Percentiles rank a stretch among this genome's conserved stretches.
phyloP scores from a whole-genome alignment of 2,888 invertebrate species.

The Empis livida region DNA sequence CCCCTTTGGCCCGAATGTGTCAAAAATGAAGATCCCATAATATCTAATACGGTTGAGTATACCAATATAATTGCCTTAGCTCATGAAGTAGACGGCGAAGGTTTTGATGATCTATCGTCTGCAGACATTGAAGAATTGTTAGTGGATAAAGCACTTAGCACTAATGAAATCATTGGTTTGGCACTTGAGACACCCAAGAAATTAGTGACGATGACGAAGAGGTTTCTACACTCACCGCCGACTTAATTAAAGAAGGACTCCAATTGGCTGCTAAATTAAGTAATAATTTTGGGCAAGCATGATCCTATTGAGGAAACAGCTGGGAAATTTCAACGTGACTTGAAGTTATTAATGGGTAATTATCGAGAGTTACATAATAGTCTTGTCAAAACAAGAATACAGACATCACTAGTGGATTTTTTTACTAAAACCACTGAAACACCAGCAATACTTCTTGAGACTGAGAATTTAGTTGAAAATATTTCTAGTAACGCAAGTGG shows the following conservation, averaged over 20 bases:
- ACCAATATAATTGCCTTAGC: no score
- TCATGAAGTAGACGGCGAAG: no score
- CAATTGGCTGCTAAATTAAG: slow-evolving; percentile 2
- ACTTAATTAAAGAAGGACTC: slow-evolving; percentile 4
- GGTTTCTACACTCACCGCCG: background rate
- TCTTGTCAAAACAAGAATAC: no score
- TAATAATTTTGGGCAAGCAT: background rate
- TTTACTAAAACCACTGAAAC: no score
- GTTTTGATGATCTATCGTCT: no score
- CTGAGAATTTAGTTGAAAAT: no score
- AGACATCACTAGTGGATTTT: background rate
- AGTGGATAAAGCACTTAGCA: slow-evolving; percentile 16
- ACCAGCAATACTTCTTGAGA: no score
- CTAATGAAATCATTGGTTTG: slow-evolving; percentile 15
- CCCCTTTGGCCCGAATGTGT: slow-evolving; percentile 18
- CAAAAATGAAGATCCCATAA: slow-evolving; percentile 15
- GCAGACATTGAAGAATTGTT: slow-evolving; percentile 16
- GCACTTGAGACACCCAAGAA: no score
- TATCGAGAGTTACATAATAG: slow-evolving; percentile 5
- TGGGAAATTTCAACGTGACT: slow-evolving; percentile 5
- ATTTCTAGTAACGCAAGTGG: no score
- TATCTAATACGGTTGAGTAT: slow-evolving; percentile 14
- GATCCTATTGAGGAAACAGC: slow-evolving; percentile 6
- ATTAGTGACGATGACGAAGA: slow-evolving; percentile 3
- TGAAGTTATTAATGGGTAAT: slow-evolving; percentile 3